Base-by-base conservation (phyloP, 2,113 vertebrate species). In the Psilopsiagon aurifrons region DNA sequence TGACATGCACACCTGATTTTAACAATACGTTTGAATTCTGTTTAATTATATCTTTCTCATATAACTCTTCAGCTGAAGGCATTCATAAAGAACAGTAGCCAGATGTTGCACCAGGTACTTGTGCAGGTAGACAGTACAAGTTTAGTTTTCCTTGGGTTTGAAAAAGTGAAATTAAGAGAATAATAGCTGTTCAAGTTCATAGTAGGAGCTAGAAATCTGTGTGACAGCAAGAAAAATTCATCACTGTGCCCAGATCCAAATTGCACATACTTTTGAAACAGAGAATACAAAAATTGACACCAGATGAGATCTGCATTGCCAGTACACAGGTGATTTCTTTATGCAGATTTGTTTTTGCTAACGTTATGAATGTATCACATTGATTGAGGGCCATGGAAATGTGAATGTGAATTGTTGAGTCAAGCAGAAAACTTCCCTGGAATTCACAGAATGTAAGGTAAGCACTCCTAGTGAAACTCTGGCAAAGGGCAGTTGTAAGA, bases 401-500 rank as follows among this genome's bases (percentile, higher is more conserved):
- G n/a, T 37, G 35, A 47, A 70, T 25, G 10, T 39, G 74, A 83
- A 62, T 71, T 54, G 27, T 1, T 78, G 28, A 13, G 11, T 0
- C 54, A 85, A 88, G 86, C 60, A 92, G 57, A 33, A 95, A 94
- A 71, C 60, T 82, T 93, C 66, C 43, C 63, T 95, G 83, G 81
- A 97, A 97, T 97, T 88, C 71, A 59, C 8, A 86, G 64, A 51
- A 92, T 54, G 41, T 75, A 91, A 88, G 46, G 91, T 85, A 76
- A 95, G 78, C 74, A 94, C 88, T 95, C 83, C 77, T 90, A 92
- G 51, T 4, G 8, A 96, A 83, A 69, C 29, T 84, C 67, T 64
- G 69, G 24, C 69, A 73, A 73, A 92, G 87, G 87, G 71, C 41
- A 93, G 18, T 67, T 60, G 7, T 10, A 64, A 68, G 46, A 91